Conservation (phyloP, 2,113 vertebrate species). For the Isurus oxyrinchus region DNA sequence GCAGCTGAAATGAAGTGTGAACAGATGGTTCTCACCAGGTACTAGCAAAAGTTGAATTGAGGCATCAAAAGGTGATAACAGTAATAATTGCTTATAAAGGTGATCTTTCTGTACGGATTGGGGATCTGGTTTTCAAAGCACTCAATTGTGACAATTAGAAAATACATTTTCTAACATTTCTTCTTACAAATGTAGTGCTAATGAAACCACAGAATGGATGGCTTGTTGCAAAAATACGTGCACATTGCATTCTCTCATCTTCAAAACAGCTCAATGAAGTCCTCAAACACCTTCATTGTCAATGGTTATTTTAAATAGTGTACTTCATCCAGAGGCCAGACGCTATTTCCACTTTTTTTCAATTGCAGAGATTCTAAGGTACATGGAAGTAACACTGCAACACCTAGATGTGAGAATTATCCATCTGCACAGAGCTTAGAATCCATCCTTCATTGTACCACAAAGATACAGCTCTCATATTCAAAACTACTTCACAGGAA, state of each 20-base stretch:
- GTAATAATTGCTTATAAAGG: conserved; percentile 14
- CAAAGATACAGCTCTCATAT: background rate
- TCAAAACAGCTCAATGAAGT: background rate
- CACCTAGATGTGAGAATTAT: background rate
- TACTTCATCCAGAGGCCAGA: background rate
- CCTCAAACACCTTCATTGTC: background rate
- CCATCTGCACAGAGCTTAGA: background rate
- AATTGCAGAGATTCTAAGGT: background rate
- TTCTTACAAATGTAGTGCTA: background rate
- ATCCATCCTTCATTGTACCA: background rate
- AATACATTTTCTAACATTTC: background rate
- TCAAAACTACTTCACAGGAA: background rate
- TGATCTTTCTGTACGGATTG: background rate
- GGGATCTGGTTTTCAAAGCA: background rate
- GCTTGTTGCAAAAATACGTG: background rate
- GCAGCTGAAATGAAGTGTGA: conserved; percentile 2
- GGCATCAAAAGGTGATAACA: conserved; percentile 22
- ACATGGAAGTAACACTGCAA: background rate
- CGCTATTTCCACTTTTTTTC: background rate
- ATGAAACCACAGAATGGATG: background rate
- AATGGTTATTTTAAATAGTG: background rate
- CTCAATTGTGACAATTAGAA: background rate
- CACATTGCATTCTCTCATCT: background rate
- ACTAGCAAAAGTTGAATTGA: conserved; percentile 21
- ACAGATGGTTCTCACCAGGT: conserved; percentile 29